phyloP scores from a whole-genome alignment of 2,888 invertebrate genomes.

The Lasioglossum villosulum region DNA sequence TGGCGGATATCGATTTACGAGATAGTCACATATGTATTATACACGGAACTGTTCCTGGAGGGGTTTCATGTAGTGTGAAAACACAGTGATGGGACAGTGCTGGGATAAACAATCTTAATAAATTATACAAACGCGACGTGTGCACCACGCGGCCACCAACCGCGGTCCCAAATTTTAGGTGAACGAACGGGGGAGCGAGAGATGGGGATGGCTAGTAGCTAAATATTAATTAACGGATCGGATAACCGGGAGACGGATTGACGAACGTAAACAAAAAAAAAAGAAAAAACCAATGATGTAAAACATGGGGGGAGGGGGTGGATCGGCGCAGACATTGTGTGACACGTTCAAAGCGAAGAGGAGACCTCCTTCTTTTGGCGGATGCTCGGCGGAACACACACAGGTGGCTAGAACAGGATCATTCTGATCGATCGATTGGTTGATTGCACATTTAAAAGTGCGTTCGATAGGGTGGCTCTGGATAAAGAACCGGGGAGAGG shows the following conservation, averaged over 20 bases:
- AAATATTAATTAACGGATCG: constrained; percentile 68
- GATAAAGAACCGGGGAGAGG: constrained; percentile 20
- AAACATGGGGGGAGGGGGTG: background rate
- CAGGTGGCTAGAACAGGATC: constrained; percentile 1
- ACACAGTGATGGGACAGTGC: constrained; percentile 72
- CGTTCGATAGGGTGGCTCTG: background rate
- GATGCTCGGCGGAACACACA: constrained; percentile 17
- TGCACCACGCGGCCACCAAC: constrained; percentile 33
- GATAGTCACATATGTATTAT: constrained; percentile 68
- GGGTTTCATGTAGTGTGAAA: constrained; percentile 66
- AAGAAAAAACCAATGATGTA: background rate
- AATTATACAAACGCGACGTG: constrained; percentile 73
- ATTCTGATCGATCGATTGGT: background rate
- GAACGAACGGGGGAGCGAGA: constrained; percentile 43
- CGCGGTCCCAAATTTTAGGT: constrained; percentile 72
- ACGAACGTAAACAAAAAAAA: constrained; percentile 46
- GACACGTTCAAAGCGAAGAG: constrained; percentile 65
- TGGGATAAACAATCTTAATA: constrained; percentile 78
- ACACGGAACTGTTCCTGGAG: constrained; percentile 72
- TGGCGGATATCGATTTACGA: constrained; percentile 60
- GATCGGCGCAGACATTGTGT: constrained; percentile 33
- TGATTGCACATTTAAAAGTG: background rate
- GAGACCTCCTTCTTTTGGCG: constrained; percentile 32
- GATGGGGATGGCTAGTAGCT: constrained; percentile 66
- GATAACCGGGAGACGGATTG: constrained; percentile 49